Percentiles rank a stretch among this genome's conserved stretches.
Conservation (phyloP, 2,797 vertebrate genomes). For the Mycteria americana region DNA sequence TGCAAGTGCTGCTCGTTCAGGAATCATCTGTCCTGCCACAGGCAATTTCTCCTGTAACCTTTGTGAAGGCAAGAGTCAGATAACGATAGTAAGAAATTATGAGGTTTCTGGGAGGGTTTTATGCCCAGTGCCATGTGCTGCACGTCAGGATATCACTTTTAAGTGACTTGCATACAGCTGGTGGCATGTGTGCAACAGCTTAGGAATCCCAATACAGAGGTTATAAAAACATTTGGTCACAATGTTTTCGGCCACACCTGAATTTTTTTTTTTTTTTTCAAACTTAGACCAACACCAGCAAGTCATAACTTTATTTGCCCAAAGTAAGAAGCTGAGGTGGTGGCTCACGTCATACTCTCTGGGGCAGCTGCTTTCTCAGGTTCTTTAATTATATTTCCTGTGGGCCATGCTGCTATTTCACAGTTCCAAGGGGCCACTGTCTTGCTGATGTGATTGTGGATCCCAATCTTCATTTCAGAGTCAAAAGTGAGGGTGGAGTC, state of each 20-base stretch:
- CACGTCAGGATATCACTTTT: fast-evolving
- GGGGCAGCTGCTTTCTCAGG: neutral
- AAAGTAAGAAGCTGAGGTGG: neutral
- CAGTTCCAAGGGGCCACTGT: neutral
- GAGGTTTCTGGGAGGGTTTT: neutral
- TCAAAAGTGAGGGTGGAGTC: neutral
- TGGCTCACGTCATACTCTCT: neutral
- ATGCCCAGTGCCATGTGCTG: neutral
- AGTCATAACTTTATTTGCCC: neutral
- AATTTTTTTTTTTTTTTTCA: neutral
- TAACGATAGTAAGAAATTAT: neutral
- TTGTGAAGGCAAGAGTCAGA: neutral
- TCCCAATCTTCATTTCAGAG: neutral
- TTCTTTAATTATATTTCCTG: neutral
- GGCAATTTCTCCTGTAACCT: neutral
- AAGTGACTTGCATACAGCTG: neutral
- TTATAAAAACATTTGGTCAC: neutral
- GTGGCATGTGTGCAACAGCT: neutral
- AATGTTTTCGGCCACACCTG: neutral
- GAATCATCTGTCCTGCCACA: neutral
- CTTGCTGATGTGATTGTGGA: neutral
- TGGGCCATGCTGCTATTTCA: neutral
- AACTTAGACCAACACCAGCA: neutral
- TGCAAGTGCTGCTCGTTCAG: neutral
- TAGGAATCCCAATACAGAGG: neutral